Percentiles rank a stretch among this genome's conserved stretches.
Evolutionary conservation across 2,113 vertebrate genomes (phyloP).

Genomic region (Recurvirostra avosetta): DNA sequence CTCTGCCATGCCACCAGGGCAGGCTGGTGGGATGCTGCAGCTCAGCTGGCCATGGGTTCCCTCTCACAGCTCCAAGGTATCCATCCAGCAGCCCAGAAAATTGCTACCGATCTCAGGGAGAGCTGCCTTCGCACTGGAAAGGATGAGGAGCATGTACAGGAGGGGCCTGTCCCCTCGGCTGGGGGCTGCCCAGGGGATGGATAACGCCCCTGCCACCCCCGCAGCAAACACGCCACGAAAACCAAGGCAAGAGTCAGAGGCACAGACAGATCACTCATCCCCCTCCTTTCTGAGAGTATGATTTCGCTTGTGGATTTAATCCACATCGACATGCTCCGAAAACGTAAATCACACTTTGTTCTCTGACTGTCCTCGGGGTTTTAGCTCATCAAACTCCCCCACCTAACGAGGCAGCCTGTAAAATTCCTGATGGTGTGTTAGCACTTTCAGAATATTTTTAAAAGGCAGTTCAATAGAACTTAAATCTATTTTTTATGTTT

Average conservation of each 20-base stretch:
- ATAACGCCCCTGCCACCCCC: not conserved
- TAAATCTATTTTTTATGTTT: not conserved
- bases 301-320: not conserved
- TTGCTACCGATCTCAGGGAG: accelerated
- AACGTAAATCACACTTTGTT: not conserved
- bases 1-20: no score
- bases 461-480: not conserved
- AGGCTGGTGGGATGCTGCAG: not conserved
- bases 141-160: not conserved
- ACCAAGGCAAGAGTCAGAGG: not conserved
- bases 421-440: not conserved
- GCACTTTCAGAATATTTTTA: not conserved
- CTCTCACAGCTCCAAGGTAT: not conserved
- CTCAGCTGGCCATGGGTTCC: accelerated
- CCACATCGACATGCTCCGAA: not conserved
- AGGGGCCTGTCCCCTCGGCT: not conserved
- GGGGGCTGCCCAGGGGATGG: not conserved
- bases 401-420: not conserved
- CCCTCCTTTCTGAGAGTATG: not conserved
- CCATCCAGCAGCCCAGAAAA: not conserved
- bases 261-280: not conserved
- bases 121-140: not conserved
- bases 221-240: not conserved
- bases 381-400: not conserved
- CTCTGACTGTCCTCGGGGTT: not conserved